Percentiles rank a stretch among this genome's conserved stretches.
Evolutionary conservation across 2,888 invertebrate species (phyloP).

Genomic region (Cephus sareptanus): DNA sequence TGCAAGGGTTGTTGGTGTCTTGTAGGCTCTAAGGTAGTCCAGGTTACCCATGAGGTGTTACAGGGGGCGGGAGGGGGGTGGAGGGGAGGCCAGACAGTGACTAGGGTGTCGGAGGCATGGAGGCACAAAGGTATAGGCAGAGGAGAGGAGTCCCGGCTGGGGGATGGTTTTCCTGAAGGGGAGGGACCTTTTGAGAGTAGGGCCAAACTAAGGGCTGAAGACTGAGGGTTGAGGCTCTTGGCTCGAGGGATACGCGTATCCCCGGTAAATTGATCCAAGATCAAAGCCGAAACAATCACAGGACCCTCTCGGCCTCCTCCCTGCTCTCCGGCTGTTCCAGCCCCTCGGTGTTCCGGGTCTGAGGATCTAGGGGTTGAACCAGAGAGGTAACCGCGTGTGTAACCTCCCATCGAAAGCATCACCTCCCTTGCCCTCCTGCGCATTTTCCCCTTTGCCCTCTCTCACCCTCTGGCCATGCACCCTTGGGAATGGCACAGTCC

Average conservation of each 20-base stretch:
- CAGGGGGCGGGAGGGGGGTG: constrained; percentile 11
- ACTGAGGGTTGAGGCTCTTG: neutral
- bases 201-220: neutral
- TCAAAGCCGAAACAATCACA: constrained; percentile 66
- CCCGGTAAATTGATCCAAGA: constrained; percentile 66
- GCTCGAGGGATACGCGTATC: constrained; percentile 54
- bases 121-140: constrained; percentile 14
- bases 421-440: constrained; percentile 16
- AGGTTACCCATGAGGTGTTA: constrained; percentile 32
- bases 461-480: constrained; percentile 1
- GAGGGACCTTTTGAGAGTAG: constrained; percentile 2
- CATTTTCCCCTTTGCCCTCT: constrained; percentile 1
- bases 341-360: constrained; percentile 14
- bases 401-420: constrained; percentile 46
- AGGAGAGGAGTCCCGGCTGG: neutral
- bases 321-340: constrained; percentile 16
- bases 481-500: constrained; percentile 22
- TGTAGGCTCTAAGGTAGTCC: no score
- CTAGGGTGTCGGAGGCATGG: constrained; percentile 5
- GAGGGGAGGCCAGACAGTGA: neutral
- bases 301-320: constrained; percentile 49
- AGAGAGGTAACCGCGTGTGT: constrained; percentile 61
- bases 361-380: constrained; percentile 28
- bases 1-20: constrained; percentile 3
- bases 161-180: no score